phyloP scores from a whole-genome alignment of 2,797 vertebrate genomes.

The Gadopsis marmoratus region DNA sequence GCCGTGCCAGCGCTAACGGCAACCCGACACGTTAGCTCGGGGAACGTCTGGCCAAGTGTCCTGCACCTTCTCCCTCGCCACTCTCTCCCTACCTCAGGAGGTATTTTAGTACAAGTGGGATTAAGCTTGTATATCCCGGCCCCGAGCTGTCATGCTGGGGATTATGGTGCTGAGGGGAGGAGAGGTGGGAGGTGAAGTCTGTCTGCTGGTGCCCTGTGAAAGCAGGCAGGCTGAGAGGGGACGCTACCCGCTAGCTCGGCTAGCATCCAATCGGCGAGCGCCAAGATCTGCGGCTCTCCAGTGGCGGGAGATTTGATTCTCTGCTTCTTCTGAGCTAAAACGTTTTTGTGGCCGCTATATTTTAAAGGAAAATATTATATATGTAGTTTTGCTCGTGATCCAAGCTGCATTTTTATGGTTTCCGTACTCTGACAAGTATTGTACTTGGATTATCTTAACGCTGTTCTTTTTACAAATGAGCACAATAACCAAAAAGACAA shows the following conservation, averaged over 20 bases:
- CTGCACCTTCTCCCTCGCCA: slow-evolving; percentile 49
- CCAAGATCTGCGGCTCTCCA: slow-evolving; percentile 44
- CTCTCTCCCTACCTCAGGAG: slow-evolving; percentile 67
- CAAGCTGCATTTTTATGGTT: background rate
- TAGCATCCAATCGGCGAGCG: slow-evolving; percentile 28
- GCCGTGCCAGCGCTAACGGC: slow-evolving; percentile 11
- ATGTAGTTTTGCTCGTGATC: background rate
- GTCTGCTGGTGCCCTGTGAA: slow-evolving; percentile 59
- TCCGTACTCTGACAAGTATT: background rate
- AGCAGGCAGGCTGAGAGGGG: slow-evolving; percentile 22
- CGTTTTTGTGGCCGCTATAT: background rate
- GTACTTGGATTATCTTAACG: background rate
- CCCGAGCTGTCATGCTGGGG: slow-evolving; percentile 74
- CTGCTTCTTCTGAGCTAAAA: slow-evolving; percentile 32
- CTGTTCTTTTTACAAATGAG: background rate
- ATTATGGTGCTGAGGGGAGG: slow-evolving; percentile 73
- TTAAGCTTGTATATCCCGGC: slow-evolving; percentile 78
- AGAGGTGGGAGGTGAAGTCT: slow-evolving; percentile 67
- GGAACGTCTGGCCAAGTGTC: slow-evolving; percentile 44
- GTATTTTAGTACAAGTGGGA: slow-evolving; percentile 78
- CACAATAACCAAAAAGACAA: background rate
- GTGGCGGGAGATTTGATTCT: slow-evolving; percentile 48
- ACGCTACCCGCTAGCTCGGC: slow-evolving; percentile 19
- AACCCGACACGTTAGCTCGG: slow-evolving; percentile 33
- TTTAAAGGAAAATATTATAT: background rate